Conservation (phyloP, 2,797 vertebrate species). For the Lophotriccus pileatus region DNA sequence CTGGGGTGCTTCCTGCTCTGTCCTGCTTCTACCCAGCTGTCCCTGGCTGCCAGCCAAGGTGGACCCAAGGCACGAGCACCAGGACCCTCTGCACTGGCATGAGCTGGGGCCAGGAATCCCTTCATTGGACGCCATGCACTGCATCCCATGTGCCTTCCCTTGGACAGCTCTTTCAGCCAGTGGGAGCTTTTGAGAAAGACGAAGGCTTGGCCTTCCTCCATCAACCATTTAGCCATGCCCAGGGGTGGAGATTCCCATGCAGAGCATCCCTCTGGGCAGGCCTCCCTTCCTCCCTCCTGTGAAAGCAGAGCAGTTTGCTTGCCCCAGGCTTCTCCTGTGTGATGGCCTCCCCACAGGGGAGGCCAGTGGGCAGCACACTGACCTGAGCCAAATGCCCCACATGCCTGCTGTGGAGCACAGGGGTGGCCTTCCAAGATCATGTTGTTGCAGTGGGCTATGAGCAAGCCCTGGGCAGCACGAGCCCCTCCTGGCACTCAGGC, state of each 20-base stretch:
- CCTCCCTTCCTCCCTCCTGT: not conserved
- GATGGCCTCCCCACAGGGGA: rapidly evolving
- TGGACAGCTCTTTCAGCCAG: not conserved
- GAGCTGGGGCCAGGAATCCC: not conserved
- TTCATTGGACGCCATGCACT: rapidly evolving
- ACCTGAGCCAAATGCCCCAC: not conserved
- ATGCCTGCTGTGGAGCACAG: not conserved
- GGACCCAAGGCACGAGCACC: not conserved
- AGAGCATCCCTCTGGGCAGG: not conserved
- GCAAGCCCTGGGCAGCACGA: not conserved
- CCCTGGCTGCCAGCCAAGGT: not conserved
- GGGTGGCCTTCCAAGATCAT: not conserved
- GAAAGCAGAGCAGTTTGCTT: not conserved
- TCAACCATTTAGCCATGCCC: not conserved
- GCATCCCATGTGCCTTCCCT: not conserved
- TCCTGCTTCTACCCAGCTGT: not conserved
- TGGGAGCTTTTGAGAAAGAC: not conserved
- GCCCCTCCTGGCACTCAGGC: not conserved
- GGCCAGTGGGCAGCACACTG: not conserved
- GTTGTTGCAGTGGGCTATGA: not conserved
- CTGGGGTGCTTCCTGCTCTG: not conserved
- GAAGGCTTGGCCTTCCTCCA: not conserved
- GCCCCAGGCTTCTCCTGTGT: not conserved
- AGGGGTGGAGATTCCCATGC: not conserved
- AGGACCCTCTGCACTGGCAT: not conserved